A percentile compares a stretch with the other conserved stretches of the same genome.
phyloP scores from a whole-genome alignment of 2,888 invertebrate genomes.

The Ecliptopera silaceata region DNA sequence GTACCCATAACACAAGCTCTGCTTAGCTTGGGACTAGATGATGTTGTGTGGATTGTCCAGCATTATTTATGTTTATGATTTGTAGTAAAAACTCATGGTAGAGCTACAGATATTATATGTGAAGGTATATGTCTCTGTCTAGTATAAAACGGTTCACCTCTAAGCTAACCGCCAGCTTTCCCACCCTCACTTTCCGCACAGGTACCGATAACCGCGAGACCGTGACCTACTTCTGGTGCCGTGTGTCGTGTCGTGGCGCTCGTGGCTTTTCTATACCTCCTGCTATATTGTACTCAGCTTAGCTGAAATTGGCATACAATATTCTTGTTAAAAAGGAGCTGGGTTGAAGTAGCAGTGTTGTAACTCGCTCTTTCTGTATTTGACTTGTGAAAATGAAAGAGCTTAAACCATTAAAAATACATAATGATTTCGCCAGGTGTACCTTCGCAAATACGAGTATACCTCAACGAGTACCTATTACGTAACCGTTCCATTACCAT shows the following conservation, averaged over 20 bases:
- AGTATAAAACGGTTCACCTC: constrained; percentile 16
- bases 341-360: no score
- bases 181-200: constrained; percentile 19
- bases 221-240: constrained; percentile 66
- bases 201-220: constrained; percentile 48
- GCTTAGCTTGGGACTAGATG: no score
- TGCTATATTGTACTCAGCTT: constrained; percentile 12
- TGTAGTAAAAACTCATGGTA: no score
- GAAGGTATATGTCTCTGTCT: no score
- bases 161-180: constrained; percentile 24
- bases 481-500: constrained; percentile 29
- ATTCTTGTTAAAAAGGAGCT: no score
- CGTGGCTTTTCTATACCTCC: constrained; percentile 52
- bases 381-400: no score
- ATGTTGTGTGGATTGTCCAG: no score
- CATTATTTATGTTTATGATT: no score
- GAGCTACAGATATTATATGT: no score
- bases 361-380: no score
- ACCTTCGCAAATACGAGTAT: background rate
- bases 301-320: background rate
- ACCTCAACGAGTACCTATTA: background rate
- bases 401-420: background rate
- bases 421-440: background rate
- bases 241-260: constrained; percentile 44
- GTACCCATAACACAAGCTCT: no score